A percentile compares a stretch with the other conserved stretches of the same genome.
Evolutionary conservation across 2,888 invertebrate genomes (phyloP).

Genomic region (Xestia xanthographa): DNA sequence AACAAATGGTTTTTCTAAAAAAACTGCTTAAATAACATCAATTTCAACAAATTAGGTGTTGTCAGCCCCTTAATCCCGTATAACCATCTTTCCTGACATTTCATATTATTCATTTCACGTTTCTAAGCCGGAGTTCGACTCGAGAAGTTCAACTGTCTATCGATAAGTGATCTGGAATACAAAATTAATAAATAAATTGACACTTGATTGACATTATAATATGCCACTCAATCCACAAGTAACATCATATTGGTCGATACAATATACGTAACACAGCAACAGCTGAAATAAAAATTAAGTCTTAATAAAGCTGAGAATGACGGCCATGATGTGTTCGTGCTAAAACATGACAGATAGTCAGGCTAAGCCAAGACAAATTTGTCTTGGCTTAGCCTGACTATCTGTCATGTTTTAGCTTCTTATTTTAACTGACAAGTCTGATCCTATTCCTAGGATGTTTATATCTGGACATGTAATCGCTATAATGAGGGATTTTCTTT

Average conservation of each 20-base stretch:
- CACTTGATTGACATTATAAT: slow-evolving; percentile 60
- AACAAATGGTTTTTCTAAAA: too few relatives aligned
- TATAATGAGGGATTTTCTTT: too few relatives aligned
- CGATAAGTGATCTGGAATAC: slow-evolving; percentile 39
- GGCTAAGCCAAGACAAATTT: too few relatives aligned
- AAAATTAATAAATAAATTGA: slow-evolving; percentile 58
- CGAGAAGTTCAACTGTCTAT: slow-evolving; percentile 23
- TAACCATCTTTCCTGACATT: slow-evolving; percentile 3
- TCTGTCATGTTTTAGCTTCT: slow-evolving; percentile 52
- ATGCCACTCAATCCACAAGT: slow-evolving; percentile 37
- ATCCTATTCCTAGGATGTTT: slow-evolving; percentile 30
- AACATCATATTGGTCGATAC: slow-evolving; percentile 28
- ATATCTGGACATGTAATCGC: slow-evolving; percentile 47
- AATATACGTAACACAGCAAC: slow-evolving; percentile 8
- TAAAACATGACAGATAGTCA: too few relatives aligned
- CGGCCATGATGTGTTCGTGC: slow-evolving; percentile 19
- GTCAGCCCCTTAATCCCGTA: too few relatives aligned
- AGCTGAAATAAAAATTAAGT: slow-evolving; percentile 15
- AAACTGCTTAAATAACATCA: too few relatives aligned
- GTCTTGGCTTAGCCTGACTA: slow-evolving; percentile 33
- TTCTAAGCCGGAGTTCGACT: slow-evolving; percentile 2
- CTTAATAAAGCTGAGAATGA: slow-evolving; percentile 19
- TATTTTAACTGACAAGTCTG: slow-evolving; percentile 56
- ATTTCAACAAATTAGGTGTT: too few relatives aligned
- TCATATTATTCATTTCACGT: slow-evolving; percentile 25